Base-by-base conservation (phyloP, 1,140 invertebrate species). In the Trachelipus rathkii region DNA sequence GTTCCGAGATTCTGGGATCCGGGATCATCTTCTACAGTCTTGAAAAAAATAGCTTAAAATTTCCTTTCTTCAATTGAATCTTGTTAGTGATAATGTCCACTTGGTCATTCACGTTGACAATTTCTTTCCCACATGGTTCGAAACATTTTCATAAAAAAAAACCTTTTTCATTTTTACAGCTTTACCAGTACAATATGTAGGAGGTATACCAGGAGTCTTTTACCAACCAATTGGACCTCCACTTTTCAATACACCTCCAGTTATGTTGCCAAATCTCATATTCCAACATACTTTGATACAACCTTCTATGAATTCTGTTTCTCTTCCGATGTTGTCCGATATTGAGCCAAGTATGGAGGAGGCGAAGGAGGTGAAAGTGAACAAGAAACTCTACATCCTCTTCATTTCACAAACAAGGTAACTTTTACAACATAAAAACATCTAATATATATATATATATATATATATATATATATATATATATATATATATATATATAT, bases 141-240 rank as follows among this genome's bases (percentile, higher is more conserved):
- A 33, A 33, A 33, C 6, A 33, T 33, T 33, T 33, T 33, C 33
- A 6, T n/a, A n/a, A n/a, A n/a, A n/a, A n/a, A n/a, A 33, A 33
- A 33, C 33, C 1, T 33, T 33, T 33, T 33, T n/a, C n/a, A 33
- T 33, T 6, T 33, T 33, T 33, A 3, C 77, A 74, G 79, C 81
- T 67, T 82, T 84, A 82, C 79, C 78, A 84, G 84, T 88, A 10
- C 87, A 87, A 81, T 89, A 88, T 79, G 86, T 89, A 84, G 46
- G 75, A 71, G 75, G 44, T 24, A 53, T 78, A 33, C 84, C 87
- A 9, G 86, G 85, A 0, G 82, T 90, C 44, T 86, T 90, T 81
- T 89, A 89, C 81, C 85, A 87, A 10, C 82, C 78, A n/a, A 72
- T 80, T 9, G 78, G 45, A 23, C 74, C 77, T 19, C 83, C 87